phyloP scores from a whole-genome alignment of 2,797 vertebrate genomes.

The Dendrocincla fuliginosa region DNA sequence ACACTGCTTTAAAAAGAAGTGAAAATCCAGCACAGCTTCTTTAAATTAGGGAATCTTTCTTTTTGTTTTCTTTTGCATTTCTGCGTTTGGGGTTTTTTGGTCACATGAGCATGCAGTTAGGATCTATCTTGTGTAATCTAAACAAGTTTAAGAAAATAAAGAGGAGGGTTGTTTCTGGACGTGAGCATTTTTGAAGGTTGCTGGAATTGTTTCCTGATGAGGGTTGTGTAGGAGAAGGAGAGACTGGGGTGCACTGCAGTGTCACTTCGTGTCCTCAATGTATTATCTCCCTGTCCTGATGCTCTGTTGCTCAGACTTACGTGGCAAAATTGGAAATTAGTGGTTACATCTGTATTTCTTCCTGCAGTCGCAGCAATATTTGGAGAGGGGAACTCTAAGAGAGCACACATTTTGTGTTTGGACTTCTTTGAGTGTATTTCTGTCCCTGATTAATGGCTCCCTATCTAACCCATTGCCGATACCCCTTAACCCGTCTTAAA shows the following conservation, averaged over 20 bases:
- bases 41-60: slow-evolving; percentile 20
- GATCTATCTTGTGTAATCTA: slow-evolving; percentile 34
- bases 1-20: slow-evolving; percentile 12
- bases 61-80: slow-evolving; percentile 32
- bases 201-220: background rate
- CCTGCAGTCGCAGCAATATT: background rate
- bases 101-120: background rate
- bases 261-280: background rate
- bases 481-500: background rate
- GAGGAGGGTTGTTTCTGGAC: background rate
- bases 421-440: background rate
- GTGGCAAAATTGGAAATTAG: background rate
- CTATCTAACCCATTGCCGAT: background rate
- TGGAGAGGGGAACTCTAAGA: background rate
- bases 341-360: background rate
- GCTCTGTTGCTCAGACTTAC: background rate
- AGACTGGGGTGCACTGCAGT: rapidly evolving
- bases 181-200: background rate
- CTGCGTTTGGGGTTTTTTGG: background rate
- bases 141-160: slow-evolving; percentile 15
- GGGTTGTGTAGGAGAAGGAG: background rate
- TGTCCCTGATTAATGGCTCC: background rate
- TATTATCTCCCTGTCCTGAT: background rate
- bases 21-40: background rate
- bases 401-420: background rate